phyloP scores from a whole-genome alignment of 1,140 invertebrate genomes.

The Brachionus angularis region DNA sequence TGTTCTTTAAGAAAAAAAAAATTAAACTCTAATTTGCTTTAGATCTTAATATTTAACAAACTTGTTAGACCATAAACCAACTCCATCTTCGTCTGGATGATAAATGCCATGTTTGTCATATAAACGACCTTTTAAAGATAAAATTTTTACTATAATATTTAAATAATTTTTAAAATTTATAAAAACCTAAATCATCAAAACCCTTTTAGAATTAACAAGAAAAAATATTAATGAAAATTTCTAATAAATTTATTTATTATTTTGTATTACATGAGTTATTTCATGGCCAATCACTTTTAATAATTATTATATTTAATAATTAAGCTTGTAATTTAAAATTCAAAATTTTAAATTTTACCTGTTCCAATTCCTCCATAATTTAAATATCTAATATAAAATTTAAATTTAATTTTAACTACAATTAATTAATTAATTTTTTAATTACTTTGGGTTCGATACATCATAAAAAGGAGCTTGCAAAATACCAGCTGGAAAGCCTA shows the following conservation, averaged over 20 bases:
- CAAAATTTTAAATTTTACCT: no score
- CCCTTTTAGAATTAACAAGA: conserved; percentile 3
- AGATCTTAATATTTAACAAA: background rate
- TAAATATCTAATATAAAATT: conserved; percentile 55
- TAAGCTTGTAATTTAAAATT: no score
- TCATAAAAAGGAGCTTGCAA: conserved; percentile 47
- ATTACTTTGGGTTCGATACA: background rate
- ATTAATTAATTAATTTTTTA: background rate
- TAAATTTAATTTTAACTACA: background rate
- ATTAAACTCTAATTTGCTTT: background rate
- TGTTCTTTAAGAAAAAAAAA: conserved; percentile 4
- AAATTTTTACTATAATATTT: background rate
- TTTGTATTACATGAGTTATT: conserved; percentile 60
- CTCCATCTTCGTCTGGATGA: conserved; percentile 22
- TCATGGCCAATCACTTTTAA: conserved; percentile 66
- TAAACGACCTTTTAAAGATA: conserved; percentile 8
- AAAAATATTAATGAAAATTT: background rate
- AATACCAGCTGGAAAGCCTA: conserved; percentile 43
- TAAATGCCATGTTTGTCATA: conserved; percentile 40
- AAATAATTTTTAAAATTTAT: background rate
- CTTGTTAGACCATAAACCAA: conserved; percentile 33
- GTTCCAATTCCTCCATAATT: conserved; percentile 71
- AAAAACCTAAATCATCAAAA: conserved; percentile 28
- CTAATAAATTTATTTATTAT: background rate
- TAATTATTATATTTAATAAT: no score